Conservation (phyloP, 2,113 vertebrate species). For the Strix uralensis region DNA sequence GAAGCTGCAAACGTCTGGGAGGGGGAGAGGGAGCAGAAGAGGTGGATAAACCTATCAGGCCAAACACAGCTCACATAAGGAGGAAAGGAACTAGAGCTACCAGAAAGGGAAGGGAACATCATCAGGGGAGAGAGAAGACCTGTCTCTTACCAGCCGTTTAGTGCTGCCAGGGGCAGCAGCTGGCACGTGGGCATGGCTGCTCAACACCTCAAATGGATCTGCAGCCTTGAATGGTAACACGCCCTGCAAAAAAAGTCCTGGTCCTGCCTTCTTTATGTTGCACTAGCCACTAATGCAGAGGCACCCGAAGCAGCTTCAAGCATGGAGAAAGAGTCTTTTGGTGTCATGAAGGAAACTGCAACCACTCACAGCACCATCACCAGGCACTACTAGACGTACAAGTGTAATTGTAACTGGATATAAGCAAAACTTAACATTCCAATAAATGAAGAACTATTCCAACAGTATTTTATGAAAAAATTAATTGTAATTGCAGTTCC, state of each 20-base stretch:
- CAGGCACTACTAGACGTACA: not conserved
- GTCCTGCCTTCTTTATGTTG: not conserved
- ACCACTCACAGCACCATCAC: not conserved
- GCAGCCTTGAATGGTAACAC: not conserved
- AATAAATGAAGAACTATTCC: not conserved
- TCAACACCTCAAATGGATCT: not conserved
- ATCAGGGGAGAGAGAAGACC: not conserved
- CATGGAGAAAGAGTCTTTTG: not conserved
- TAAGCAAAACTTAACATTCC: not conserved
- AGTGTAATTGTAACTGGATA: not conserved
- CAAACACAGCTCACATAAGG: not conserved
- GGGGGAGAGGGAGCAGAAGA: not conserved
- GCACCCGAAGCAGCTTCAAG: not conserved
- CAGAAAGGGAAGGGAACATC: not conserved
- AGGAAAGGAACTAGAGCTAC: not conserved
- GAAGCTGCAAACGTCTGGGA: not conserved
- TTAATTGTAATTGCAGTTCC: conserved; percentile 13
- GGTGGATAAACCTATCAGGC: not conserved
- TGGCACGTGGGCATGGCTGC: not conserved
- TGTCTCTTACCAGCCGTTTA: not conserved
- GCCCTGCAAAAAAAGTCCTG: not conserved
- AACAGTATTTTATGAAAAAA: not conserved
- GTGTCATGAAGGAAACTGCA: not conserved
- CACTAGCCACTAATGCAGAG: not conserved
- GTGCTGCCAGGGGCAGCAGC: not conserved